Evolutionary conservation across 2,888 invertebrate genomes (phyloP), one percentile per base, ranked within the genome.

Genomic region (Drosophila suboccidentalis): DNA sequence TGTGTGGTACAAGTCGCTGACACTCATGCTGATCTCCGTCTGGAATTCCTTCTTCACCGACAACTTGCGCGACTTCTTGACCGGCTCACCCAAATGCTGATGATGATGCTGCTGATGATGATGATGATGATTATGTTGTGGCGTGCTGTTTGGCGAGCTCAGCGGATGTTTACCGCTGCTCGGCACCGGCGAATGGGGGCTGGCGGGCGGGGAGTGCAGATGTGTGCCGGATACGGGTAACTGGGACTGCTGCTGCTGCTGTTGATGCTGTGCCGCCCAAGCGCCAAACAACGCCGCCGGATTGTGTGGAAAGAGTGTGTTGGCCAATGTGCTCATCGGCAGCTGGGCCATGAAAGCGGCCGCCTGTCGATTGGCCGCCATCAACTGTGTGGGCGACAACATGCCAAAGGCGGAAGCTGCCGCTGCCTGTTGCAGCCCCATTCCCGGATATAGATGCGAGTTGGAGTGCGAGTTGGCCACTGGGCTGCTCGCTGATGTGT

Each of bases 321-420:
- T 92, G 60, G 92, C 92, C 65, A 92, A 66, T 15, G 91, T 90
- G 55, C 92, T 91, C 90, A 93, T 92, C 13, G 92, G 92, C 62
- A 93, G 71, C 62, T 92, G 92, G 3, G 92, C 92, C 92, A 93
- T 92, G 62, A 93, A 89, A 6, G 93, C 93, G 2, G 92, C 92
- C n/a, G 92, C 92, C 65, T 91, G 91, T 5, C 92, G 90, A 75
- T 92, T 92, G 11, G 92, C 92, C 1, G 92, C 92, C 66, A 92
- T 39, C 49, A 92, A 63, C 41, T 92, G 91, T 61, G 91, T 85
- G 63, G 93, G 92, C 61, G 93, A 92, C 0, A 93, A 71, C 91
- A 93, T 92, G 68, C 92, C 90, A n/a, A 93, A 92, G 17, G 93
- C 91, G 8, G 92, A 91, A 13, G 92, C 91, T 34, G 92, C 91